A percentile compares a stretch with the other conserved stretches of the same genome.
phyloP scores from a whole-genome alignment of 2,797 vertebrate species.

The Enteromius argenteus region DNA sequence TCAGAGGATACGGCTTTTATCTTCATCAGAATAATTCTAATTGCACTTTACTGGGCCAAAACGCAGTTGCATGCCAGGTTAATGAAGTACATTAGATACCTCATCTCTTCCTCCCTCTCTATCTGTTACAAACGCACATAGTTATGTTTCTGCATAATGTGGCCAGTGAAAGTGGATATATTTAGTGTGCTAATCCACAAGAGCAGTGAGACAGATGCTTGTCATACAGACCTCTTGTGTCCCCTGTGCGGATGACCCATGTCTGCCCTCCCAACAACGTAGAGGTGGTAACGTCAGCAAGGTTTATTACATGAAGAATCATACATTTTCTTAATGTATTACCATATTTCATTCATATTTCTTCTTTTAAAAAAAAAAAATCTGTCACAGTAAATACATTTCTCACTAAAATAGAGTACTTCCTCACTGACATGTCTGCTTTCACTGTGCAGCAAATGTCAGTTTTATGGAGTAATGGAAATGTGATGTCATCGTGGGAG shows the following conservation, averaged over 20 bases:
- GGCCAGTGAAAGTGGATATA: constrained; percentile 50
- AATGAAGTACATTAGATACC: neutral
- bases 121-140: neutral
- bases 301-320: neutral
- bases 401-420: neutral
- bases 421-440: neutral
- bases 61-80: neutral
- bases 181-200: constrained; percentile 61
- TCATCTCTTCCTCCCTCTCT: neutral
- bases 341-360: neutral
- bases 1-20: constrained; percentile 8
- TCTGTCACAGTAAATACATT: neutral
- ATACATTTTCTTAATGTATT: neutral
- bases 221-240: constrained; percentile 41
- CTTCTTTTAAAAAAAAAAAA: neutral
- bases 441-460: constrained; percentile 15
- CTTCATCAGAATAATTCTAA: neutral
- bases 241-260: neutral
- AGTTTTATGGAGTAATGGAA: constrained; percentile 51
- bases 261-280: neutral
- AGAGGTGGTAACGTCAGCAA: neutral
- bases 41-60: constrained; percentile 20
- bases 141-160: neutral
- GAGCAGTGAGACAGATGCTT: constrained; percentile 54
- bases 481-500: constrained; percentile 49